A percentile compares a stretch with the other conserved stretches of the same genome.
phyloP scores from a whole-genome alignment of 2,797 vertebrate genomes.

The Tenualosa ilisha region DNA sequence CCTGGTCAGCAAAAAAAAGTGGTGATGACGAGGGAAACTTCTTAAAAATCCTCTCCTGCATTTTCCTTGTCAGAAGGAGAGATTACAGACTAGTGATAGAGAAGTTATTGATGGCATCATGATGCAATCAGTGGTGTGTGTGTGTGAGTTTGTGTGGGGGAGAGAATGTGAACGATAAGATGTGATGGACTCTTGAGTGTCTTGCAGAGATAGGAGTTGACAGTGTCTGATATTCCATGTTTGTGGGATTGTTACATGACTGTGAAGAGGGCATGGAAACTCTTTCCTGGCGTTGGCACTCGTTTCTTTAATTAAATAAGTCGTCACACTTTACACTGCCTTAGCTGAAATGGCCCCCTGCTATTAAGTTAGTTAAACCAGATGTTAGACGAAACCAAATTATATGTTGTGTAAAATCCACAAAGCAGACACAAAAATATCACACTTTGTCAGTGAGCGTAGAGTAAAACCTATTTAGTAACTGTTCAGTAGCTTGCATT shows the following conservation, averaged over 20 bases:
- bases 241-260: background rate
- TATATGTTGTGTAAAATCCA: background rate
- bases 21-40: background rate
- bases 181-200: background rate
- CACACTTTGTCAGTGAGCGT: background rate
- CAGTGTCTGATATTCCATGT: background rate
- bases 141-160: background rate
- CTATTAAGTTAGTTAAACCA: background rate
- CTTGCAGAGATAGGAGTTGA: background rate
- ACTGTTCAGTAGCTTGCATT: background rate
- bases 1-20: conserved; percentile 1
- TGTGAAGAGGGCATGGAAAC: background rate
- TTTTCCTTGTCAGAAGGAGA: background rate
- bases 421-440: background rate
- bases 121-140: background rate
- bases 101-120: background rate
- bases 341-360: background rate
- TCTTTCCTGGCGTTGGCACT: background rate
- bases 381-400: background rate
- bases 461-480: background rate
- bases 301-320: background rate
- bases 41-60: background rate
- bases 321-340: background rate
- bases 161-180: background rate
- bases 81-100: background rate